These are phyloP conservation scores for Gymnodraco acuticeps DNA, from an alignment of 2,797 vertebrate species.

Conservation along the genomic window DNA sequence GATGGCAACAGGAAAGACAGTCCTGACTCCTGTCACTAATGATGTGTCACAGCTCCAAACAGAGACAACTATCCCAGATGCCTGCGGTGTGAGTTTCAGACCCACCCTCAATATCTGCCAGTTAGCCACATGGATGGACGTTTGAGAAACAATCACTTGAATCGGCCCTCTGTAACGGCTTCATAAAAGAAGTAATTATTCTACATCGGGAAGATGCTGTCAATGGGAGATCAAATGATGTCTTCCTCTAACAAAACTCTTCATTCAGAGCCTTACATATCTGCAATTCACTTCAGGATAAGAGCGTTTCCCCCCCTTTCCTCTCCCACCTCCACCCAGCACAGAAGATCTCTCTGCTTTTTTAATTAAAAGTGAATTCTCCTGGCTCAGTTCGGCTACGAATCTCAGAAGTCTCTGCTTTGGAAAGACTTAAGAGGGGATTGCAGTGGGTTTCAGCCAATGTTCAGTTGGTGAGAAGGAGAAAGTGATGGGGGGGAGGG, in stretches of 20 bases:
- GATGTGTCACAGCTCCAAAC: conserved; percentile 36
- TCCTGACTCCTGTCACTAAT: conserved; percentile 22
- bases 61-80: conserved; percentile 39
- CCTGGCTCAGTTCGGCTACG: conserved; percentile 55
- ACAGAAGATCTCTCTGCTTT: conserved; percentile 64
- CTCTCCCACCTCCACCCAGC: conserved; percentile 65
- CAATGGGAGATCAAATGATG: conserved; percentile 81
- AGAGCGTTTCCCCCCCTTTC: conserved; percentile 41
- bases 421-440: conserved; percentile 64
- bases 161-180: conserved; percentile 71
- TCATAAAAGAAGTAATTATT: conserved; percentile 81
- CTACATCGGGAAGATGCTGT: conserved; percentile 68
- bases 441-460: conserved; percentile 54
- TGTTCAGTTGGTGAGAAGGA: conserved; percentile 49
- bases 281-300: conserved; percentile 54
- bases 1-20: conserved; percentile 19
- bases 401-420: conserved; percentile 62
- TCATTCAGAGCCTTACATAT: conserved; percentile 71
- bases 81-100: conserved; percentile 29
- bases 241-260: conserved; percentile 77
- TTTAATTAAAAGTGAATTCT: conserved; percentile 78
- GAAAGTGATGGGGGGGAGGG: conserved; percentile 12
- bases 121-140: conserved; percentile 43
- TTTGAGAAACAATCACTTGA: conserved; percentile 75
- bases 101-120: conserved; percentile 14